Base-by-base conservation (phyloP, 1,140 invertebrate species). In the Drosophila virilis region DNA sequence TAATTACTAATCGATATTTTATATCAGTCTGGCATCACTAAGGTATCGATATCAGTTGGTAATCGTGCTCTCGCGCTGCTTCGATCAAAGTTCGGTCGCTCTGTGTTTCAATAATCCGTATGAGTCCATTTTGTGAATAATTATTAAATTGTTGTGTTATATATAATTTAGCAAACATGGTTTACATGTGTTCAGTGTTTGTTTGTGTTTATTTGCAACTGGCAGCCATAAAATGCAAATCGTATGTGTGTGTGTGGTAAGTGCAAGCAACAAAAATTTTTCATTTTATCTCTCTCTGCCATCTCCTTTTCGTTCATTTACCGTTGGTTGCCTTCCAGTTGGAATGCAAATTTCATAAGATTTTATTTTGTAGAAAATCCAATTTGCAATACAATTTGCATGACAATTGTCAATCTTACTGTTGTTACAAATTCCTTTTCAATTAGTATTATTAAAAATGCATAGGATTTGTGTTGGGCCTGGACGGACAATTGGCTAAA, bases 371-470 rank as follows among this genome's bases (percentile, higher is more conserved):
- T 48, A 9, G 22, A 28, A 32, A 48, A 48, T 17, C 10, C 46
- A 12, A 48, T 28, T 32, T 32, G 46, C 46, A 48, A 48, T 48
- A 54, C 61, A 66, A 71, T 88, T 82, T 82, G 64, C 46, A 33
- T 78, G 67, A 51, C 69, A 81, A 86, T 78, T 76, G 78, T 61
- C 65, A 67, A 78, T 72, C 66, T 69, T 54, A 68, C 62, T 40
- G 58, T 40, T 43, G n/a, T 28, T 17, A 50, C 60, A 43, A 45
- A 37, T 64, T 74, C 52, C 68, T 65, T 83, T 83, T 79, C 83
- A 88, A 86, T 86, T 86, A 86, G 76, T 88, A 79, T 83, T 89
- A 88, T 88, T 88, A 88, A 79, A 88, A 89, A 88, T 89, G 52
- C 69, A 83, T 71, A 22, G 7, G 54, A 48, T 54, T 77, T 72